Base-by-base conservation (phyloP, 2,113 vertebrate genomes). In the Bos javanicus region DNA sequence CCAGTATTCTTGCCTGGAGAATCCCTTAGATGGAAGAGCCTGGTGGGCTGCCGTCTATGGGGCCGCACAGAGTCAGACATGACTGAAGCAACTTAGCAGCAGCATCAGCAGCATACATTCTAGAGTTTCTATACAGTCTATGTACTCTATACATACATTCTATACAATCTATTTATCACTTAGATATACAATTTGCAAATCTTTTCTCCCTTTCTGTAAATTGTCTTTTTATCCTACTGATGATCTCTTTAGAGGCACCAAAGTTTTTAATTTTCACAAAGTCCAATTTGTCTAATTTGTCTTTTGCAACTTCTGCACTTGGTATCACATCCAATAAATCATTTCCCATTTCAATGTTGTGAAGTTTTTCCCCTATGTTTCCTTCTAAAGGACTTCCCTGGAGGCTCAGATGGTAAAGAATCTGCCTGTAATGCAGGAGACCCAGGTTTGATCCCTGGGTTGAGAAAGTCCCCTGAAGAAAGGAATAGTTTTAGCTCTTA, bases 171-270 rank as follows among this genome's bases (percentile, higher is more conserved):
- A 83, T 62, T 67, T 78, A 94, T 88, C n/a, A 26, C 6, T 88
- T 84, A 76, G n/a, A 64, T 54, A 94, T 80, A 46, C 36, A 83
- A 43, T 83, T 87, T 96, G 10, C 19, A 92, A 88, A 14, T 88
- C 30, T 23, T 88, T 26, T 39, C n/a, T 23, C 43, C 28, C 7
- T 74, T 43, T 50, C 28, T 7, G 0, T 74, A 21, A 71, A 59
- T 33, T 87, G 8, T 86, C 59, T 39, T 91, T 74, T 46, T 50
- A 83, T 43, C 30, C 50, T 46, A 28, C 48, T 52, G 16, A 62
- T 52, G 16, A 62, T 59, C 15, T 62, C 36, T 59, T 87, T 56
- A 48, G n/a, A 87, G 59, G 5, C 2, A 54, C 16, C 87, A n/a
- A 76, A 12, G 25, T 28, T 86, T 86, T 76, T 43, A n/a, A 90